Evolutionary conservation across 1,140 invertebrate species (phyloP), one percentile per base, ranked within the genome.

Genomic region (Zaprionus capensis): DNA sequence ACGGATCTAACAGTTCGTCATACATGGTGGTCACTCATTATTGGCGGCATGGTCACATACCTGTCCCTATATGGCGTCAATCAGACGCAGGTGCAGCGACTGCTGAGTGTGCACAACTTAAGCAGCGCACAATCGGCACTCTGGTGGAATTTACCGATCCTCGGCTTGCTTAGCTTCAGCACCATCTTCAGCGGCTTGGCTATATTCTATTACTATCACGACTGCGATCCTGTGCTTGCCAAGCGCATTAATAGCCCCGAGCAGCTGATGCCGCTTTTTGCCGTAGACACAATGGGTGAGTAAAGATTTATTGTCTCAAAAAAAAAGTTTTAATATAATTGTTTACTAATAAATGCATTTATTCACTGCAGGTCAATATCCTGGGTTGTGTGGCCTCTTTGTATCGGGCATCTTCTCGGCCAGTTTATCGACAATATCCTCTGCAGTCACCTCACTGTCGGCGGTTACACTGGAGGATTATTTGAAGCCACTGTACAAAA

Each of bases 391-490:
- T 17, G 97, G 97, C n/a, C 92, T 98, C 11, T 97, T 98, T 92
- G 95, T 98, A 2, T 96, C 97, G 70, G 95, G 97, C 41, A 95
- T 98, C 44, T 97, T 98, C 82, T 97, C 96, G 80, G 97, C 96
- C 22, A 95, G 96, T 20, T 93, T 98, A 7, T 97, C 96, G 70
- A 97, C 97, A 1, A 95, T 98, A 34, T 97, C 97, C 2, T 97
- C 97, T n/a, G 95, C 96, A 6, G 91, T 97, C 7, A 98, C 97
- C 91, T 97, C 97, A 14, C 93, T 98, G 38, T 95, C 97, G 6
- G 97, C 97, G 12, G 96, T 98, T 1, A 97, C 96, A 4, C 93
- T 97, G 76, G 96, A 98, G 92, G 97, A 98, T 93, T 97, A 97
- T 84, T 88, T 97, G 2, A 95, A 95, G 90, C 93, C 94, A 5